Conservation (phyloP, 2,888 invertebrate species). For the Cheilosia grossa region DNA sequence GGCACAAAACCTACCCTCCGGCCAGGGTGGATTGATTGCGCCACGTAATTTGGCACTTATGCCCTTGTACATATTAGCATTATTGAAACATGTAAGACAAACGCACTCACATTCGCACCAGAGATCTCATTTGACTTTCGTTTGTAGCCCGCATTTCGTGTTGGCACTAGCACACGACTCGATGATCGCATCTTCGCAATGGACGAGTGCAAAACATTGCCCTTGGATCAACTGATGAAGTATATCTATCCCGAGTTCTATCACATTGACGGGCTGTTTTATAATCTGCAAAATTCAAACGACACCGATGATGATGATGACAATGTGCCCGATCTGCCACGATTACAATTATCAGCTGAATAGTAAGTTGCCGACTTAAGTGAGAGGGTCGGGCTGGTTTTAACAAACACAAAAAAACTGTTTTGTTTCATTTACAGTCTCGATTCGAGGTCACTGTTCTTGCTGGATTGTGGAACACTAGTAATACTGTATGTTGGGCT, state of each 20-base stretch:
- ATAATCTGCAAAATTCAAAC: slow-evolving; percentile 81
- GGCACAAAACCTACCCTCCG: slow-evolving; percentile 86
- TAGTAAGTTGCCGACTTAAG: slow-evolving; percentile 83
- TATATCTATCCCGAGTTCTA: slow-evolving; percentile 96
- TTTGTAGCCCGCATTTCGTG: slow-evolving; percentile 92
- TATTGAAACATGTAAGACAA: slow-evolving; percentile 92
- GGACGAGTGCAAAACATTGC: slow-evolving; percentile 95
- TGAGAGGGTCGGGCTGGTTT: slow-evolving; percentile 5
- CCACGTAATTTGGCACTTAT: slow-evolving; percentile 91
- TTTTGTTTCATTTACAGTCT: slow-evolving; percentile 83
- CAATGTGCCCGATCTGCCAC: slow-evolving; percentile 87
- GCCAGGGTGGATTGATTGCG: slow-evolving; percentile 87
- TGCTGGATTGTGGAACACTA: slow-evolving; percentile 93
- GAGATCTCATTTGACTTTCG: not conserved
- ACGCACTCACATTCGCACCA: not conserved
- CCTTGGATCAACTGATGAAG: slow-evolving; percentile 91
- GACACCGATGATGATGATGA: slow-evolving; percentile 81
- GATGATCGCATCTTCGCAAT: slow-evolving; percentile 97
- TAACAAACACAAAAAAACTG: slow-evolving; percentile 14
- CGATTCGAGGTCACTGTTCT: slow-evolving; percentile 94
- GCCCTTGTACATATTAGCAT: slow-evolving; percentile 94
- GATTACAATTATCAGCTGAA: slow-evolving; percentile 93
- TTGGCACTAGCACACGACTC: slow-evolving; percentile 93
- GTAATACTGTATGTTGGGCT: slow-evolving; percentile 94
- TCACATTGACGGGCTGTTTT: slow-evolving; percentile 90